phyloP scores from a whole-genome alignment of 1,140 invertebrate species.

The Formica exsecta region DNA sequence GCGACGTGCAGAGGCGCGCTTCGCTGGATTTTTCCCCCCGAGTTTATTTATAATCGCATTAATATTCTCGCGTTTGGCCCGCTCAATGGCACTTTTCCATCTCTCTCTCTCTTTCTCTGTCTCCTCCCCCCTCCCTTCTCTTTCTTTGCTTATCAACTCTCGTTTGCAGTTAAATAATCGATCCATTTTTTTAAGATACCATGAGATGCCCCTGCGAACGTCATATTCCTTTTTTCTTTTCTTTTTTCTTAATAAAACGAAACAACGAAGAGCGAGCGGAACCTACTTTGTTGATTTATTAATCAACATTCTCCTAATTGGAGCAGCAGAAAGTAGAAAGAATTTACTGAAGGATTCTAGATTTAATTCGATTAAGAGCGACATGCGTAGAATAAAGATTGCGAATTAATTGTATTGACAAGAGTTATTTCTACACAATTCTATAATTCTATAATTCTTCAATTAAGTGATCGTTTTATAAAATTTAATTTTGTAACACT shows the following conservation, averaged over 20 bases:
- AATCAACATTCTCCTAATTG: not conserved
- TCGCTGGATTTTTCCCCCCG: constrained; percentile 79
- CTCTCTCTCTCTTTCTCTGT: not conserved
- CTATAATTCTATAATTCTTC: not conserved
- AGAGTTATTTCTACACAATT: not conserved
- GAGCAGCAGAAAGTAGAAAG: not conserved
- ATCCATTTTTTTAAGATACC: not conserved
- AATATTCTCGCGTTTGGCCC: constrained; percentile 78
- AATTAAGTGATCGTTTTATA: not conserved
- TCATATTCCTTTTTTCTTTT: too few relatives aligned
- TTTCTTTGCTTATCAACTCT: not conserved
- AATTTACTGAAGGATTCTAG: constrained; percentile 26
- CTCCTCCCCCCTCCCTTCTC: not conserved
- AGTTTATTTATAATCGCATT: constrained; percentile 84
- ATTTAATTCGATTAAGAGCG: constrained; percentile 9
- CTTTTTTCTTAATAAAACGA: not conserved
- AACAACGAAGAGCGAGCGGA: not conserved
- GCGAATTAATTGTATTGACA: constrained; percentile 16
- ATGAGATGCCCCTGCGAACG: not conserved
- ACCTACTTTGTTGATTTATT: not conserved
- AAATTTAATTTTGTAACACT: not conserved
- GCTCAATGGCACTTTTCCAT: constrained; percentile 79
- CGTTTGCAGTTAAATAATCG: not conserved
- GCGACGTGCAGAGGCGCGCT: constrained; percentile 35
- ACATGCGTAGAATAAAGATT: constrained; percentile 3